Conservation (phyloP, 2,113 vertebrate genomes). For the Hipposideros armiger region DNA sequence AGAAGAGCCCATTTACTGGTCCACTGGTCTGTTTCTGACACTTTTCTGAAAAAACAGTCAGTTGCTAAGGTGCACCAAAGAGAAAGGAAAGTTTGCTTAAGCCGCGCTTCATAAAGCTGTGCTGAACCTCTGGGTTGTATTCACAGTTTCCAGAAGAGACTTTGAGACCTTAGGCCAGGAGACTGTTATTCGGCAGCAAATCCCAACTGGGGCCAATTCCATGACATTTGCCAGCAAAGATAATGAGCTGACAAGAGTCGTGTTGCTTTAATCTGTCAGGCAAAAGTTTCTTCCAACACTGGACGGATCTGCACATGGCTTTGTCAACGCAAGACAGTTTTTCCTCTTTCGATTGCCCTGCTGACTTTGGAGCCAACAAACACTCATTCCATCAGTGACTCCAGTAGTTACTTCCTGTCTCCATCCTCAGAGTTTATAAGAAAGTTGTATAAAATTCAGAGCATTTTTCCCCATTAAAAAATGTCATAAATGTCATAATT, state of each 20-base stretch:
- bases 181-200: not conserved
- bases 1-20: not conserved
- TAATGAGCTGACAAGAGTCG: not conserved
- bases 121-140: not conserved
- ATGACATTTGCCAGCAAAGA: not conserved
- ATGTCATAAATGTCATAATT: not conserved
- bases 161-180: not conserved
- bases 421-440: not conserved
- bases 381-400: not conserved
- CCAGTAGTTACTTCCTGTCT: not conserved
- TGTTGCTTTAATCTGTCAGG: not conserved
- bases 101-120: not conserved
- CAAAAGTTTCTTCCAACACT: not conserved
- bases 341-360: not conserved
- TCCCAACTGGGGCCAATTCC: not conserved
- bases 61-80: not conserved
- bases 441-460: conserved; percentile 12
- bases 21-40: not conserved
- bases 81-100: not conserved
- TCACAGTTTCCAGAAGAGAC: not conserved
- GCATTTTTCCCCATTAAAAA: not conserved
- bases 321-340: not conserved
- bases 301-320: no score
- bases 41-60: not conserved
- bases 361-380: not conserved